These are phyloP conservation scores for Lethocerus indicus DNA, from an alignment of 1,140 invertebrate species.

Conservation along the genomic window DNA sequence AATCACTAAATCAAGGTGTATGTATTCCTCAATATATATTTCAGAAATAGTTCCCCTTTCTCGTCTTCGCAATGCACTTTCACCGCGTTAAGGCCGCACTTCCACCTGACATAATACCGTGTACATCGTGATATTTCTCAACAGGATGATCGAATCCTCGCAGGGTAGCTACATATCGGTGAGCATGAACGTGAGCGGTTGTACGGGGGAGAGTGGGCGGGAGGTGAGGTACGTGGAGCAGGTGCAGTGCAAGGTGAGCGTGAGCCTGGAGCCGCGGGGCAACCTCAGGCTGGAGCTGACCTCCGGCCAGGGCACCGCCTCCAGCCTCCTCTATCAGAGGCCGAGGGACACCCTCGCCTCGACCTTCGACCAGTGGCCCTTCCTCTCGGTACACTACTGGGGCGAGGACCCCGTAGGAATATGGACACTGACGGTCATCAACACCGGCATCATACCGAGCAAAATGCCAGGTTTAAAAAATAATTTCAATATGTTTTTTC, in stretches of 20 bases:
- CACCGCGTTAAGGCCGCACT: no score
- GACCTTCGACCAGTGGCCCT: slow-evolving; percentile 94
- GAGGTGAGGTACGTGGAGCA: slow-evolving; percentile 83
- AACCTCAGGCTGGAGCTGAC: slow-evolving; percentile 68
- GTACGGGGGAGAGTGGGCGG: slow-evolving; percentile 62
- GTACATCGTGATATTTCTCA: no score
- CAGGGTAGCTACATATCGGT: slow-evolving; percentile 7
- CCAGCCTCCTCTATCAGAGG: slow-evolving; percentile 70
- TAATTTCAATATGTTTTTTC: no score
- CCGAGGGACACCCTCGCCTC: slow-evolving; percentile 75
- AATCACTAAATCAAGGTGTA: no score
- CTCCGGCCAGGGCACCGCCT: slow-evolving; percentile 77
- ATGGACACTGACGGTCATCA: slow-evolving; percentile 86
- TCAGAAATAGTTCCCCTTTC: no score
- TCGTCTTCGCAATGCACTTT: no score
- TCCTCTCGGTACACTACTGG: slow-evolving; percentile 94
- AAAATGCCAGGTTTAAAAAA: slow-evolving; percentile 1
- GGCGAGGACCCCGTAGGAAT: slow-evolving; percentile 80
- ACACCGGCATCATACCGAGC: slow-evolving; percentile 41
- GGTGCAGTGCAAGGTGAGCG: slow-evolving; percentile 75
- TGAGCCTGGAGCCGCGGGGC: slow-evolving; percentile 74
- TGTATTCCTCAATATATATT: no score
- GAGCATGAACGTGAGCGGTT: slow-evolving; percentile 69
- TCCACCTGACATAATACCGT: no score
- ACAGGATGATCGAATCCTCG: no score